These are phyloP conservation scores for Crossoptilon crossoptilon DNA, from an alignment of 2,797 vertebrate species.

Conservation along the genomic window DNA sequence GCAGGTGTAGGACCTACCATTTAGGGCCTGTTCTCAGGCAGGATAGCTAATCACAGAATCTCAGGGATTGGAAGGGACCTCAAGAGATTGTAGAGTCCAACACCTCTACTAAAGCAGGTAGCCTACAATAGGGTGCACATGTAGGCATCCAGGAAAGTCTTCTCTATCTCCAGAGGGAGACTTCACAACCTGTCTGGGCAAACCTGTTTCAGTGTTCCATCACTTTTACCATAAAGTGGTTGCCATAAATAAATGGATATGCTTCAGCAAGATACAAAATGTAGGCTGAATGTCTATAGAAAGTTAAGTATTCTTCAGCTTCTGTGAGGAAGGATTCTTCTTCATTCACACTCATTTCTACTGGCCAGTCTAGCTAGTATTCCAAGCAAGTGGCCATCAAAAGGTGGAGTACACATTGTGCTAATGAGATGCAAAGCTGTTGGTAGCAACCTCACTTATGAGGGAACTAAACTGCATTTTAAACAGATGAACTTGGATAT, in stretches of 20 bases:
- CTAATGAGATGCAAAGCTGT: neutral
- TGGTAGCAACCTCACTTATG: neutral
- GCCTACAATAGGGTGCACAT: no score
- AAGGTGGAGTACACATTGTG: neutral
- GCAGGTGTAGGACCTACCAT: neutral
- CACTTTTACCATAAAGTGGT: neutral
- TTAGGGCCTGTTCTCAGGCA: neutral
- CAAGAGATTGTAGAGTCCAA: no score
- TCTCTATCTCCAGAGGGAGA: no score
- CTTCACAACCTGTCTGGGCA: no score
- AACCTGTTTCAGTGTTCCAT: neutral
- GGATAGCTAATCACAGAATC: neutral
- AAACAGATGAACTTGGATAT: neutral
- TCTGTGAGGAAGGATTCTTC: neutral
- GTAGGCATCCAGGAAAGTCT: no score
- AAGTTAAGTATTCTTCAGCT: neutral
- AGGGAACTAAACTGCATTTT: neutral
- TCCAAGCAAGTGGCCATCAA: neutral
- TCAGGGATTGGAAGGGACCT: no score
- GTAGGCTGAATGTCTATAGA: neutral
- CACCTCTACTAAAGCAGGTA: no score
- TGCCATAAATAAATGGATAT: neutral
- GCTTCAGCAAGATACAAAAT: neutral
- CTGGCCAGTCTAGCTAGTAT: neutral
- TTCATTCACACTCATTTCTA: neutral